phyloP scores from a whole-genome alignment of 2,113 vertebrate genomes.

The Campylomormyrus numenius region DNA sequence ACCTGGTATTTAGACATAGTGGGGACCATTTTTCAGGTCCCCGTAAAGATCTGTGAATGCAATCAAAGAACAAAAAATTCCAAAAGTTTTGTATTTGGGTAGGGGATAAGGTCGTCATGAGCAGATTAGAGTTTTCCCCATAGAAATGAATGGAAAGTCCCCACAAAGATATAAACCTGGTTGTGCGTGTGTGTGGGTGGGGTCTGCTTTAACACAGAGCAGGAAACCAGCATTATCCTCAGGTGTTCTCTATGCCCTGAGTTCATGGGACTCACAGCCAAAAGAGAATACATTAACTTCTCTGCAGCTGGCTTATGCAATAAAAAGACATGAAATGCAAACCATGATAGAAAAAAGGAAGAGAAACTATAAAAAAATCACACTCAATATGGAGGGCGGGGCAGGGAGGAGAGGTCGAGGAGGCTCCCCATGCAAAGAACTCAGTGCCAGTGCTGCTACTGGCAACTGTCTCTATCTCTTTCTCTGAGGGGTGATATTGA shows the following conservation, averaged over 20 bases:
- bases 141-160: too few relatives aligned
- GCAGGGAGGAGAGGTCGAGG: background rate
- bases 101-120: too few relatives aligned
- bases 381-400: background rate
- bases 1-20: too few relatives aligned
- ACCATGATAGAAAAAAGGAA: background rate
- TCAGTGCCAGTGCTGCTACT: background rate
- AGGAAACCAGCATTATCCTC: background rate
- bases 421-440: background rate
- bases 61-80: too few relatives aligned
- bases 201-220: background rate
- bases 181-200: background rate
- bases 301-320: background rate
- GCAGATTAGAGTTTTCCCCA: too few relatives aligned
- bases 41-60: too few relatives aligned
- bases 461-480: background rate
- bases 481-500: background rate
- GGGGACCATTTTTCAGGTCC: too few relatives aligned
- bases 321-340: background rate
- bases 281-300: background rate
- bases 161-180: too few relatives aligned
- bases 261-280: background rate
- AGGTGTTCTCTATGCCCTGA: background rate
- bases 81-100: too few relatives aligned
- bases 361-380: background rate